Conservation (phyloP, 2,888 invertebrate species). For the Gymnosoma rotundatum region DNA sequence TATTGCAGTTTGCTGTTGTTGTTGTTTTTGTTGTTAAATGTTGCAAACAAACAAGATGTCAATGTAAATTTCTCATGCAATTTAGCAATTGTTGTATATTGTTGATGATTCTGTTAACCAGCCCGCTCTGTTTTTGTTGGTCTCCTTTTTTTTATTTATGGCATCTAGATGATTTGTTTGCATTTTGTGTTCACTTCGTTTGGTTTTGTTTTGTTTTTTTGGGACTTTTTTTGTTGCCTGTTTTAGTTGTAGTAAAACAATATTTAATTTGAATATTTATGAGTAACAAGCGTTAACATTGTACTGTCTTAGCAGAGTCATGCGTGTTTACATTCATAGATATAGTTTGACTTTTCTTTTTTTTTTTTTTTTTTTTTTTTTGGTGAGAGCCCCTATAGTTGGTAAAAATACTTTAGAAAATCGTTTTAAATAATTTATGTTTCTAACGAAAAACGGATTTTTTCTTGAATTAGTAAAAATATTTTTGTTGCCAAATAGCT, state of each 20-base stretch:
- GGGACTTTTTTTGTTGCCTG: neutral
- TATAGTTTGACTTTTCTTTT: neutral
- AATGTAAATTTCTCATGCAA: constrained; percentile 70
- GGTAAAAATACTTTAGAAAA: neutral
- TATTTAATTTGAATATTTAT: constrained; percentile 71
- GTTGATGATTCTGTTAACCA: constrained; percentile 33
- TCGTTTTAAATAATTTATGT: neutral
- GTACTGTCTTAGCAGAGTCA: constrained; percentile 56
- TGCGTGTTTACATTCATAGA: constrained; percentile 64
- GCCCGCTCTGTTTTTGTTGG: constrained; percentile 45
- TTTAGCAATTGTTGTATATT: constrained; percentile 64
- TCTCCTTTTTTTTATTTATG: constrained; percentile 71
- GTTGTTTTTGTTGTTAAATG: constrained; percentile 14
- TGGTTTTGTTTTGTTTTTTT: constrained; percentile 37
- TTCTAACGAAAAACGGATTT: too few species aligned
- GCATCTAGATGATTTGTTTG: constrained; percentile 72
- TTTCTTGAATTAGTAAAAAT: too few species aligned
- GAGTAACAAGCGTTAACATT: constrained; percentile 69
- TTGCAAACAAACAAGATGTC: constrained; percentile 67
- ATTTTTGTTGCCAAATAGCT: too few species aligned
- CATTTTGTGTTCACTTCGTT: constrained; percentile 64
- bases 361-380: constrained; percentile 13
- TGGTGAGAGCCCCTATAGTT: neutral
- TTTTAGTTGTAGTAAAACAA: constrained; percentile 55
- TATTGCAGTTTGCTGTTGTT: constrained; percentile 20